Base-by-base conservation (phyloP, 2,888 invertebrate species). In the Crocallis elinguaria region DNA sequence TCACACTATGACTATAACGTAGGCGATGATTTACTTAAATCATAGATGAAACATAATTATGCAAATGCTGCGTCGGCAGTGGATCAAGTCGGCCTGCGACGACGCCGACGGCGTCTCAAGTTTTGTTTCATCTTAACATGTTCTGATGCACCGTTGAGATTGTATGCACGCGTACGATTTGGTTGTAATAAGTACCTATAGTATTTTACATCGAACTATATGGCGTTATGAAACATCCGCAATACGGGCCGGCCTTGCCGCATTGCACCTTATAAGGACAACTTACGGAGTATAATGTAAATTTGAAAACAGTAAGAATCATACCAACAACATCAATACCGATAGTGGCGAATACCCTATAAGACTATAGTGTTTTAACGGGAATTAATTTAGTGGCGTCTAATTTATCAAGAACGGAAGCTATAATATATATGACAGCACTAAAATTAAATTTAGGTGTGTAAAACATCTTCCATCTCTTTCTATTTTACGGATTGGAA, bases 181-280 rank as follows among this genome's bases (percentile, higher is more conserved):
- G 25, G 1, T 6, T 33, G 17, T 17, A 33, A 8, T 1, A n/a
- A n/a, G 6, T 21, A 36, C 8, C 36, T 23, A 43, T 3, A 43
- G 33, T 43, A 29, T 12, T 43, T 30, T 37, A 44, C 23, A 16
- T 27, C 8, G 17, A 32, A 33, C 30, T 13, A 50, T 38, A 38
- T 44, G 32, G 46, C n/a, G 54, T 69, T 70, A 61, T 64, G 66
- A 69, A 72, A 70, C 60, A 29, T n/a, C 65, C 54, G 68, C 63
- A 63, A 52, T 55, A 57, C 48, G 60, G 45, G 30, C 8, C 54
- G 30, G 30, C 33, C 43, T 42, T 53, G 66, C 62, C 64, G 60
- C 66, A 65, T 63, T 71, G 64, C 60, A 59, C 75, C 73, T 66
- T 67, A 75, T 77, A 79, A 71, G 73, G 79, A 67, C 57, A 30